A percentile compares a stretch with the other conserved stretches of the same genome.
phyloP scores from a whole-genome alignment of 1,140 invertebrate genomes.

The Saccostrea echinata region DNA sequence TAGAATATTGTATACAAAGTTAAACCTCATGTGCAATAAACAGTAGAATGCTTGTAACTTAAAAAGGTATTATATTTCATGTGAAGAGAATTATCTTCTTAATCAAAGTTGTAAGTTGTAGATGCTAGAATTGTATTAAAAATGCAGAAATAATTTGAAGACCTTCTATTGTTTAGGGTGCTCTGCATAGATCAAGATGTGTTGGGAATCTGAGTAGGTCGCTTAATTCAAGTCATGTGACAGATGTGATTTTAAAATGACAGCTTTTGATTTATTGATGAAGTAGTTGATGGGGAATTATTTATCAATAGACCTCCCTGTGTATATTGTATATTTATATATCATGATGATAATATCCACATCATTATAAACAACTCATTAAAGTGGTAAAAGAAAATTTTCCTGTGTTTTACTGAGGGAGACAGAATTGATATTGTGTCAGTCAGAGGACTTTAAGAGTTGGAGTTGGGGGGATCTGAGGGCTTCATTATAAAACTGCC shows the following conservation, averaged over 20 bases:
- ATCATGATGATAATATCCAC: slow-evolving; percentile 5
- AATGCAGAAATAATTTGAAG: neutral
- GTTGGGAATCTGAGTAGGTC: neutral
- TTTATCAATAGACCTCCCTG: slow-evolving; percentile 8
- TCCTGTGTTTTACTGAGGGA: neutral
- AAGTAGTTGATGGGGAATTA: neutral
- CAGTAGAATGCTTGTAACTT: slow-evolving; percentile 22
- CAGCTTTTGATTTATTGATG: slow-evolving; percentile 36
- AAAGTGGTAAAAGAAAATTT: neutral
- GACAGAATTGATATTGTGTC: no score
- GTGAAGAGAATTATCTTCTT: neutral
- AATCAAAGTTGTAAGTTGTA: neutral
- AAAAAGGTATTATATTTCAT: neutral
- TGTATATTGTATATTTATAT: slow-evolving; percentile 38
- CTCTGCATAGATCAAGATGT: neutral
- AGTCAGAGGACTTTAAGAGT: no score
- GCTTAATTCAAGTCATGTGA: neutral
- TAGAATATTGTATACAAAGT: slow-evolving; percentile 1
- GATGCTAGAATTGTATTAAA: neutral
- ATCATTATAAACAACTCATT: slow-evolving; percentile 27
- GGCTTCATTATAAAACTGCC: no score
- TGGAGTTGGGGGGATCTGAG: no score
- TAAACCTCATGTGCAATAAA: slow-evolving; percentile 25
- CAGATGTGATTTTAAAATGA: neutral
- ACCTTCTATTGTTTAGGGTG: neutral